Conservation (phyloP, 2,113 vertebrate species). For the Saccopteryx bilineata region DNA sequence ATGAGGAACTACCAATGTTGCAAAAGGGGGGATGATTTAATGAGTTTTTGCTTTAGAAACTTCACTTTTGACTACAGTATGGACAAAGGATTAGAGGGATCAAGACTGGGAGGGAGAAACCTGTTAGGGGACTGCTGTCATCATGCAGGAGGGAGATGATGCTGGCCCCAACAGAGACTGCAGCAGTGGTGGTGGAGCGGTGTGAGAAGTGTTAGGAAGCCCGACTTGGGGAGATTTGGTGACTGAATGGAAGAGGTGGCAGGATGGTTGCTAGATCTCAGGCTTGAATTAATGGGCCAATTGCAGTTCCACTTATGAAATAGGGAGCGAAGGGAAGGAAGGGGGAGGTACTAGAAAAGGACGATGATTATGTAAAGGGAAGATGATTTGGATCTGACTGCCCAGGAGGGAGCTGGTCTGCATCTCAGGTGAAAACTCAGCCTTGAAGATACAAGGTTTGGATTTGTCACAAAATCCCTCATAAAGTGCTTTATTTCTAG, state of each 20-base stretch:
- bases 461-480: neutral
- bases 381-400: neutral
- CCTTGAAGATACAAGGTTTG: neutral
- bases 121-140: neutral
- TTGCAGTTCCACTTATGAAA: neutral
- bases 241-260: neutral
- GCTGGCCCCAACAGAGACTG: fast-evolving
- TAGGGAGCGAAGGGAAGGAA: neutral
- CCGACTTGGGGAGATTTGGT: neutral
- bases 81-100: neutral
- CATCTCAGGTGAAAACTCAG: neutral
- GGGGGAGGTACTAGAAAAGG: neutral
- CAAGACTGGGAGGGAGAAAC: neutral
- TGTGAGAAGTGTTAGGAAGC: neutral
- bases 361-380: neutral
- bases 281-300: neutral
- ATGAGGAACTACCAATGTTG: neutral
- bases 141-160: too few species aligned
- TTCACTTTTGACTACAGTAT: neutral
- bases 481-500: neutral
- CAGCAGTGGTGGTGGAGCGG: too few species aligned
- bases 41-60: neutral
- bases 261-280: neutral
- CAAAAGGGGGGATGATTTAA: neutral
- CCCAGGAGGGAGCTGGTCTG: neutral